Conservation (phyloP, 2,797 vertebrate genomes). For the Otolemur crassicaudatus region DNA sequence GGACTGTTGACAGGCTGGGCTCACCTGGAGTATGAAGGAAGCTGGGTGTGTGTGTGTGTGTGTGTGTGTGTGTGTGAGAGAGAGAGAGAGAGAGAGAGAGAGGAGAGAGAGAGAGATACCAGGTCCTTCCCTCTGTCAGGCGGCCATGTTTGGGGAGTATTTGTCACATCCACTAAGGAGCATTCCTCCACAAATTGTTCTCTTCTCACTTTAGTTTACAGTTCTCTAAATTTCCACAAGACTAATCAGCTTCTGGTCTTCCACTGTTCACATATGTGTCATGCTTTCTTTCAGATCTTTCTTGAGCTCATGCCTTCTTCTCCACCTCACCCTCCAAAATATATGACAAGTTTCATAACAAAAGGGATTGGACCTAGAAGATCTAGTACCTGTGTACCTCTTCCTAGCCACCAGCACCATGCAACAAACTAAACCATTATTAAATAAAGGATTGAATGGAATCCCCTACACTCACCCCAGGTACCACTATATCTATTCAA, state of each 20-base stretch:
- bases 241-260: neutral
- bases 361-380: neutral
- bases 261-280: fast-evolving
- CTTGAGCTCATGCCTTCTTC: neutral
- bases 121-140: neutral
- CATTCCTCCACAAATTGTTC: neutral
- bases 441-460: neutral
- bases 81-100: too few relatives aligned
- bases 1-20: too few relatives aligned
- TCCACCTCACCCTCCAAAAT: neutral
- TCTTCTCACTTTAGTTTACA: neutral
- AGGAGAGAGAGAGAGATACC: neutral
- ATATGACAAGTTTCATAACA: neutral
- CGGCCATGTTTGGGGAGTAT: neutral
- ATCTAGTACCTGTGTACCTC: neutral
- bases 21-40: neutral
- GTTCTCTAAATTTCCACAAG: neutral
- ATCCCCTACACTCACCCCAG: neutral
- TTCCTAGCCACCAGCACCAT: neutral
- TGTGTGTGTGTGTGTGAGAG: too few relatives aligned
- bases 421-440: neutral
- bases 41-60: too few relatives aligned
- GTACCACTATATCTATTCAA: neutral
- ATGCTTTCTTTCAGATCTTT: neutral
- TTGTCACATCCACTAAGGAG: neutral